A percentile compares a stretch with the other conserved stretches of the same genome.
Conservation (phyloP, 2,113 vertebrate genomes). For the Typhlomys cinereus region DNA sequence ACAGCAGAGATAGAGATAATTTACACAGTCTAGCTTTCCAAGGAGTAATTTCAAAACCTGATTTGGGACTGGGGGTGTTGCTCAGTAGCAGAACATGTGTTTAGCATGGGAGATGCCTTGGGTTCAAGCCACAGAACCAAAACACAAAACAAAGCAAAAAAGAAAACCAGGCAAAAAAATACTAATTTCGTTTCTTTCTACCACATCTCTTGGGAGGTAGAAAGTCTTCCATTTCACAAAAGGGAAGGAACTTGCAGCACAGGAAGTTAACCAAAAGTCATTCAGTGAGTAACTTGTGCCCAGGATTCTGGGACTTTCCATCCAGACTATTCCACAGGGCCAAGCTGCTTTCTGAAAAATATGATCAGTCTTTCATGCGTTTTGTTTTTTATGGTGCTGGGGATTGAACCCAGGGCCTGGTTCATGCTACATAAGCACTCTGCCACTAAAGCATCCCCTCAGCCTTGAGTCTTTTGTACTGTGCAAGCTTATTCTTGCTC, state of each 20-base stretch:
- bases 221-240: background rate
- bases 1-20: slow-evolving; percentile 54
- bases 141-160: background rate
- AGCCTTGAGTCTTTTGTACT: background rate
- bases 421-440: background rate
- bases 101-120: background rate
- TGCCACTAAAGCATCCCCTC: background rate
- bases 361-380: background rate
- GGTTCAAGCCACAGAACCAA: background rate
- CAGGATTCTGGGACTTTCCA: slow-evolving; percentile 34
- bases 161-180: background rate
- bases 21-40: slow-evolving; percentile 47
- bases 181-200: slow-evolving; percentile 51
- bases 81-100: background rate
- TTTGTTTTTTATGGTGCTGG: background rate
- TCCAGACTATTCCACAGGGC: background rate
- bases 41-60: slow-evolving; percentile 47
- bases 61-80: background rate
- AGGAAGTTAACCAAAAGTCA: slow-evolving; percentile 34
- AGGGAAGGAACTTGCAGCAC: slow-evolving; percentile 3
- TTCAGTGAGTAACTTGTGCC: background rate
- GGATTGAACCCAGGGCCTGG: background rate
- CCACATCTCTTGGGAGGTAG: slow-evolving; percentile 4
- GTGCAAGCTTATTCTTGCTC: slow-evolving; percentile 42
- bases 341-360: slow-evolving; percentile 40